These are phyloP conservation scores for Halocaridina rubra DNA, from an alignment of 2,888 invertebrate species.

Conservation along the genomic window DNA sequence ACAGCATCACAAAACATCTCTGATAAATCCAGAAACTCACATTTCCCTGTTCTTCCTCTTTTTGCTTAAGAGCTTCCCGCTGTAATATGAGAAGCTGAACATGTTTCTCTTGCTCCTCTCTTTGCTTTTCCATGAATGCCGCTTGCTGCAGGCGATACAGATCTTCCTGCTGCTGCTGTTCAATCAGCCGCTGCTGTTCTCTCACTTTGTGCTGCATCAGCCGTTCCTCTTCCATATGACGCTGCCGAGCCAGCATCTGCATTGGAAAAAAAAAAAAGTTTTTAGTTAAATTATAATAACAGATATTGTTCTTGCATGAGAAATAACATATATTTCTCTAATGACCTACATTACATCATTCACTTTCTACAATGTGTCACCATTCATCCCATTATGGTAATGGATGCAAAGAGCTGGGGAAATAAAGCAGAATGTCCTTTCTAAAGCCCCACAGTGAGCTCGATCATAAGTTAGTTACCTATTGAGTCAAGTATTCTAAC, in stretches of 20 bases:
- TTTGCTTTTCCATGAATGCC: slow-evolving; percentile 44
- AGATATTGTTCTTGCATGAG: too few relatives aligned
- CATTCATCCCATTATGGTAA: too few relatives aligned
- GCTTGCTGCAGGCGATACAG: slow-evolving; percentile 42
- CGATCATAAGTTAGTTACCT: too few relatives aligned
- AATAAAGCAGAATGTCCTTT: too few relatives aligned
- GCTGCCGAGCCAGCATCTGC: slow-evolving; percentile 41
- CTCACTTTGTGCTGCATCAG: slow-evolving; percentile 50
- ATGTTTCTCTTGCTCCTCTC: slow-evolving; percentile 47
- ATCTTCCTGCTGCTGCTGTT: slow-evolving; percentile 45
- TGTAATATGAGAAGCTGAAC: slow-evolving; percentile 42
- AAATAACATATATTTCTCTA: too few relatives aligned
- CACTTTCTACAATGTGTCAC: too few relatives aligned
- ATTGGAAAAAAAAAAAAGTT: neutral
- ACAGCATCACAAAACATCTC: too few relatives aligned
- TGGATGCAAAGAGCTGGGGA: too few relatives aligned
- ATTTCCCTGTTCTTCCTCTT: slow-evolving; percentile 36
- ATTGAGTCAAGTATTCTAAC: too few relatives aligned
- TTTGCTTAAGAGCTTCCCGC: slow-evolving; percentile 35
- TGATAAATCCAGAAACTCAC: too few relatives aligned
- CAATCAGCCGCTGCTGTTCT: slow-evolving; percentile 46
- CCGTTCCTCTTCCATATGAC: slow-evolving; percentile 39
- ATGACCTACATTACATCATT: too few relatives aligned
- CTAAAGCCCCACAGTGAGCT: too few relatives aligned
- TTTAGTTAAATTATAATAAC: neutral